phyloP scores from a whole-genome alignment of 1,140 invertebrate species.

The Agrypnia vestita region DNA sequence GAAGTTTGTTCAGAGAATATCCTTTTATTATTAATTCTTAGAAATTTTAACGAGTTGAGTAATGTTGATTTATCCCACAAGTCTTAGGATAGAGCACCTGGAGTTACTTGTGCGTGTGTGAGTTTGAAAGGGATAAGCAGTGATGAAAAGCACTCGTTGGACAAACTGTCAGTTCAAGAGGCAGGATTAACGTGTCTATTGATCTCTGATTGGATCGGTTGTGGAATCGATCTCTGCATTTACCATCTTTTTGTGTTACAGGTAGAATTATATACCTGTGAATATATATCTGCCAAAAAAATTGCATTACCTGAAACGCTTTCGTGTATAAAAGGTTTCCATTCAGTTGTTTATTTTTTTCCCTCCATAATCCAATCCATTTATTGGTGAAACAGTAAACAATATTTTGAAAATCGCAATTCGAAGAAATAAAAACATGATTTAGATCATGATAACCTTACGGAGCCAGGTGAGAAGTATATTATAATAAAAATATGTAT shows the following conservation, averaged over 20 bases:
- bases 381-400: no score
- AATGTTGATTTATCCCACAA: conserved; percentile 20
- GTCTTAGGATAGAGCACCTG: neutral
- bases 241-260: no score
- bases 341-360: no score
- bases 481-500: no score
- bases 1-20: no score
- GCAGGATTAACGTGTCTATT: conserved; percentile 33
- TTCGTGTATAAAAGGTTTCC: no score
- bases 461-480: no score
- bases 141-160: conserved; percentile 2
- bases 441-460: no score
- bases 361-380: no score
- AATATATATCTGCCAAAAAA: neutral
- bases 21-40: no score
- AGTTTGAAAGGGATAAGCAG: neutral
- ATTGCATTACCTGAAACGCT: neutral
- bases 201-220: neutral
- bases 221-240: neutral
- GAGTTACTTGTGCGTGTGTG: neutral
- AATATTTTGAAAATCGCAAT: no score
- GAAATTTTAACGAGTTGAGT: neutral
- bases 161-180: conserved; percentile 39
- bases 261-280: neutral
- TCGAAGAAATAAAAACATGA: no score